These are phyloP conservation scores for Pachyseris speciosa DNA, from an alignment of 64 coral and sea anemone genomes.

Conservation along the genomic window DNA sequence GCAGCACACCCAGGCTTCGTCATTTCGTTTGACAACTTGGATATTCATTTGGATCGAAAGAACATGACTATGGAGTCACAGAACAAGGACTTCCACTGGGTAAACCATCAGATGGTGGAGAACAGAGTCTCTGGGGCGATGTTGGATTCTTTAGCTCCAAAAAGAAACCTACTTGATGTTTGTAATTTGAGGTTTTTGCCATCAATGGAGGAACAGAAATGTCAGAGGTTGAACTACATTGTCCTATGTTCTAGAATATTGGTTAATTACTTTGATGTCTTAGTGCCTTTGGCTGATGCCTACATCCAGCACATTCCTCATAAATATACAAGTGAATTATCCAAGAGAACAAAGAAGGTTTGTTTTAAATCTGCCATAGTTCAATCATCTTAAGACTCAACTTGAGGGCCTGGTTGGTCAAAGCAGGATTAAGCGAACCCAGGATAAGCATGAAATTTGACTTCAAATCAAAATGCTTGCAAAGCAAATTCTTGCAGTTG, in stretches of 20 bases:
- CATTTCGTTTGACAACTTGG: slow-evolving; percentile 54
- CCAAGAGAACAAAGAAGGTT: slow-evolving; percentile 49
- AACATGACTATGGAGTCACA: slow-evolving; percentile 53
- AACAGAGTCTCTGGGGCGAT: slow-evolving; percentile 55
- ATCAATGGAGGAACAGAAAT: slow-evolving; percentile 46
- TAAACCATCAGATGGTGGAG: slow-evolving; percentile 58
- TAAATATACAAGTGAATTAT: slow-evolving; percentile 29
- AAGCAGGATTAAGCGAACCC: too few species aligned
- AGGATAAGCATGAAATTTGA: too few species aligned
- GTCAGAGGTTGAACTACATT: slow-evolving; percentile 32
- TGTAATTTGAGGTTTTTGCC: slow-evolving; percentile 34
- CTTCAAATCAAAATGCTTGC: too few species aligned
- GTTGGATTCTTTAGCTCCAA: background rate
- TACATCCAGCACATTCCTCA: slow-evolving; percentile 58
- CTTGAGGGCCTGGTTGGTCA: too few species aligned
- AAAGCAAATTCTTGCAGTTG: too few species aligned
- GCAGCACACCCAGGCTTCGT: slow-evolving; percentile 50
- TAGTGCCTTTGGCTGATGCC: background rate
- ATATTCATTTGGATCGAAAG: slow-evolving; percentile 30
- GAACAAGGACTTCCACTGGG: slow-evolving; percentile 60
- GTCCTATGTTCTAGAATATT: slow-evolving; percentile 23
- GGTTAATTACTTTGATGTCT: background rate
- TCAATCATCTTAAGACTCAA: too few species aligned
- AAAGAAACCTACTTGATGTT: slow-evolving; percentile 25
- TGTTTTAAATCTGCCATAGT: background rate